Evolutionary conservation across 2,888 invertebrate species (phyloP).

Genomic region (Strigamia transsilvanica): DNA sequence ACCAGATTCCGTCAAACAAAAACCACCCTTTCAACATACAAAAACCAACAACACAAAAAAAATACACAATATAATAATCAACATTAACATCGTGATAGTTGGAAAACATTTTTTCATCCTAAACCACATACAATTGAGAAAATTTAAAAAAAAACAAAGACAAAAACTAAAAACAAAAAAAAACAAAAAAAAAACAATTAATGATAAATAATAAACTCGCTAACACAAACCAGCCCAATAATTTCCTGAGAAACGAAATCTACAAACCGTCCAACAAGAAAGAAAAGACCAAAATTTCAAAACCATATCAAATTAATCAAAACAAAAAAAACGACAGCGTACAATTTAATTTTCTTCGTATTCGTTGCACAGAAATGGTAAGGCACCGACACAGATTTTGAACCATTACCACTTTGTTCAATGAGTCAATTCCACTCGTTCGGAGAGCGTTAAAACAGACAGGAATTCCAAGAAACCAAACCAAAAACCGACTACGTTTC

Average conservation of each 20-base stretch:
- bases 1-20: background rate
- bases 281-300: background rate
- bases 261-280: background rate
- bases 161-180: too few species aligned
- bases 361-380: constrained; percentile 34
- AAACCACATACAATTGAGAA: background rate
- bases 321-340: background rate
- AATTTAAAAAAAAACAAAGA: background rate
- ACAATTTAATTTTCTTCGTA: background rate
- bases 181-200: background rate
- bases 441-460: constrained; percentile 4
- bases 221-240: background rate
- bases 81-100: background rate
- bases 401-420: constrained; percentile 35
- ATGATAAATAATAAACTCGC: background rate
- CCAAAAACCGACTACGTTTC: constrained; percentile 12
- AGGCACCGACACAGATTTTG: constrained; percentile 29
- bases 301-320: too few species aligned
- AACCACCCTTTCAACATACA: background rate
- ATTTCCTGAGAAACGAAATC: constrained; percentile 31
- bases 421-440: background rate
- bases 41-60: too few species aligned
- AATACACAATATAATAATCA: too few species aligned
- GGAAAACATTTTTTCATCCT: background rate
- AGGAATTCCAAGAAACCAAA: constrained; percentile 20